These are phyloP conservation scores for Chrysocyon brachyurus DNA, from an alignment of 2,797 vertebrate genomes.

Conservation along the genomic window DNA sequence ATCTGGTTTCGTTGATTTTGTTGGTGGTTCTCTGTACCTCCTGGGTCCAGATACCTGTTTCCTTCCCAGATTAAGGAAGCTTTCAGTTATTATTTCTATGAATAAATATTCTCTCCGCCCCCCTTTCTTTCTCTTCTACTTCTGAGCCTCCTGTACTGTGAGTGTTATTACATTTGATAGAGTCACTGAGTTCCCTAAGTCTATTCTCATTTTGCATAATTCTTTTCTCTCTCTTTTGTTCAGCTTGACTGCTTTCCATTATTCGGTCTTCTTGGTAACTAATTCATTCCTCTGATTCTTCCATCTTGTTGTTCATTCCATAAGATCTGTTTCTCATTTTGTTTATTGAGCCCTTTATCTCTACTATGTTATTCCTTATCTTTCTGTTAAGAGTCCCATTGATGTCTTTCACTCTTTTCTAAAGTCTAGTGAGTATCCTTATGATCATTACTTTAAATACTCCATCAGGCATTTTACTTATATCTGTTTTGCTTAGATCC, in stretches of 20 bases:
- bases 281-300: neutral
- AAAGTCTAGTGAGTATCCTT: neutral
- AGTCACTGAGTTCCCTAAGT: neutral
- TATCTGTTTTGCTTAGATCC: neutral
- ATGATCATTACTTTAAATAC: neutral
- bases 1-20: neutral
- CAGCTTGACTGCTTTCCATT: neutral
- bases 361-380: neutral
- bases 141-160: neutral
- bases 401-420: neutral
- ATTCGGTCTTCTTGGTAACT: neutral
- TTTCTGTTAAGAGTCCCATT: neutral
- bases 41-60: neutral
- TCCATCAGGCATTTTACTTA: neutral
- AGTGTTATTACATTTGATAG: neutral
- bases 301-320: neutral
- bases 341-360: neutral
- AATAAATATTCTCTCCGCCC: neutral
- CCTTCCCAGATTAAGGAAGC: neutral
- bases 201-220: neutral
- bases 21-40: neutral
- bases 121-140: neutral
- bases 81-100: neutral
- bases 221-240: neutral
- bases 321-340: neutral